These are phyloP conservation scores for Bufo gargarizans DNA, from an alignment of 2,113 vertebrate genomes.

Conservation along the genomic window DNA sequence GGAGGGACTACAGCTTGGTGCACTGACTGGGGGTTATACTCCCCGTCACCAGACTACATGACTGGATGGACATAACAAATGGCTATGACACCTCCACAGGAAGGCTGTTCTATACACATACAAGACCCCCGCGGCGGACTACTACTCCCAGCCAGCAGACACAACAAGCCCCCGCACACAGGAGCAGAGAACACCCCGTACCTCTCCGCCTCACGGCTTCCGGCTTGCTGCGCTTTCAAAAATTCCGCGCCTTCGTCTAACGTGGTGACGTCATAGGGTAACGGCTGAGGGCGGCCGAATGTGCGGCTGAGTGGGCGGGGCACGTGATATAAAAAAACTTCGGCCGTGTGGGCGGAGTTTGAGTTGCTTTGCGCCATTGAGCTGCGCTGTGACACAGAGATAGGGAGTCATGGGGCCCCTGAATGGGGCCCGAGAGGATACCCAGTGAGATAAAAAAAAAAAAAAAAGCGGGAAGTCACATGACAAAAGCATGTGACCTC, in stretches of 20 bases:
- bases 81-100: neutral
- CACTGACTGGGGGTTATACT: too few relatives aligned
- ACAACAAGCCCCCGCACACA: neutral
- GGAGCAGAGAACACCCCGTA: neutral
- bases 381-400: too few relatives aligned
- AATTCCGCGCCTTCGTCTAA: conserved; percentile 29
- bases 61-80: too few relatives aligned
- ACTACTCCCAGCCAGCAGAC: neutral
- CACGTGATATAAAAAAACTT: neutral
- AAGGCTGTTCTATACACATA: neutral
- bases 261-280: conserved; percentile 32
- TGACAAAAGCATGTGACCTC: too few relatives aligned
- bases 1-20: too few relatives aligned
- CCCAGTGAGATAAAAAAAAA: too few relatives aligned
- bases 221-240: conserved; percentile 45
- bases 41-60: too few relatives aligned
- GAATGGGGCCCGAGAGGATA: too few relatives aligned
- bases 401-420: too few relatives aligned
- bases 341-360: neutral
- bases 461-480: too few relatives aligned
- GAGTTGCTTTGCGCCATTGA: neutral
- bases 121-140: neutral
- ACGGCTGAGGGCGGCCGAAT: neutral
- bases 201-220: conserved; percentile 18
- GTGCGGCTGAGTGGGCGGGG: neutral